A percentile compares a stretch with the other conserved stretches of the same genome.
Conservation (phyloP, 2,888 invertebrate species). For the Tinea semifulvella region DNA sequence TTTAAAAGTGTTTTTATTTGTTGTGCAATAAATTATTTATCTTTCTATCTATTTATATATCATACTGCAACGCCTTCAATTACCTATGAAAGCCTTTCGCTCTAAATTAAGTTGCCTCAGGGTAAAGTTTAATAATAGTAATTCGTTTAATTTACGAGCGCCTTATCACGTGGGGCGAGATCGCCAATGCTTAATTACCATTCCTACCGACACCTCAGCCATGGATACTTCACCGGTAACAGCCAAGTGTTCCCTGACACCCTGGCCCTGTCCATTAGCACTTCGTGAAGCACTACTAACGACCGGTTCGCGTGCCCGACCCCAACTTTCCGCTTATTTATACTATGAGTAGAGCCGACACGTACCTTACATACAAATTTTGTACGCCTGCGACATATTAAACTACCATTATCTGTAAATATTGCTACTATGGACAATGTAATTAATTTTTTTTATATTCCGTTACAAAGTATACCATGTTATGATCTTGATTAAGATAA, state of each 20-base stretch:
- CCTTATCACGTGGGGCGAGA: conserved; percentile 3
- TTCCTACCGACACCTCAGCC: conserved; percentile 35
- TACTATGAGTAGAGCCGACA: conserved; percentile 50
- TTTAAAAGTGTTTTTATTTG: too few species aligned
- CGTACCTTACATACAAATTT: conserved; percentile 43
- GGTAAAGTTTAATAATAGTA: not conserved
- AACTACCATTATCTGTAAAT: conserved; percentile 44
- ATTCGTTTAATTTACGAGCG: conserved; percentile 7
- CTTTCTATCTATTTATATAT: too few species aligned
- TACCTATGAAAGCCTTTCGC: not conserved
- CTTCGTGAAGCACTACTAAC: conserved; percentile 36
- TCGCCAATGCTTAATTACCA: conserved; percentile 32
- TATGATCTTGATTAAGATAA: conserved; percentile 5
- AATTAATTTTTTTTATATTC: conserved; percentile 1
- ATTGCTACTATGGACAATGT: not conserved
- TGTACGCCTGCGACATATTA: conserved; percentile 52
- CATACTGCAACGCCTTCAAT: not conserved
- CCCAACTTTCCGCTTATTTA: conserved; percentile 59
- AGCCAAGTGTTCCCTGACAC: conserved; percentile 42
- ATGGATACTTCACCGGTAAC: conserved; percentile 21
- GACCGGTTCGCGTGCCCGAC: conserved; percentile 55
- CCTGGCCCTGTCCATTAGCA: conserved; percentile 52
- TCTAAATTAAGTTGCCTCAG: conserved; percentile 2
- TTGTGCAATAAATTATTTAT: too few species aligned
- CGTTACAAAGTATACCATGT: not conserved